These are phyloP conservation scores for Chymomyza costata DNA, from an alignment of 1,140 invertebrate species.

Conservation along the genomic window DNA sequence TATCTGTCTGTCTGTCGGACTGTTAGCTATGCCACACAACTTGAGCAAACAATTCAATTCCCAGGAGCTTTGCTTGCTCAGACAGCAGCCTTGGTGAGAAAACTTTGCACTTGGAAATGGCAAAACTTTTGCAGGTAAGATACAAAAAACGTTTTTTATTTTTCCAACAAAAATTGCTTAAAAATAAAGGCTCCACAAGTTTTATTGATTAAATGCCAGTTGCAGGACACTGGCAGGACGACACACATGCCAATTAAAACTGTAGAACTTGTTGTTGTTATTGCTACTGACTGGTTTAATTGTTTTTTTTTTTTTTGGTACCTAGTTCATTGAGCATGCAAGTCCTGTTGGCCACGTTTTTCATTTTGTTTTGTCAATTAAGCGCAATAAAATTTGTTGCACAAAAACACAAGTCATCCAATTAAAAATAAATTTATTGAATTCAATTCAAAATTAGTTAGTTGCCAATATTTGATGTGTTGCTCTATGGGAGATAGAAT, in stretches of 20 bases:
- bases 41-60: slow-evolving; percentile 39
- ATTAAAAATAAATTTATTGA: slow-evolving; percentile 64
- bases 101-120: slow-evolving; percentile 67
- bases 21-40: slow-evolving; percentile 22
- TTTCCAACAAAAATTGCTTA: too few species aligned
- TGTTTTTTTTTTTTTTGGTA: too few species aligned
- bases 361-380: slow-evolving; percentile 57
- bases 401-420: slow-evolving; percentile 41
- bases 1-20: background rate
- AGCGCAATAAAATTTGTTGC: slow-evolving; percentile 52
- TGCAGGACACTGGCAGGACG: background rate
- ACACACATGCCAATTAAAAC: slow-evolving; percentile 41
- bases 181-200: too few species aligned
- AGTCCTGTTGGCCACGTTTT: slow-evolving; percentile 41
- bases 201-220: slow-evolving; percentile 42
- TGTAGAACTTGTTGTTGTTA: slow-evolving; percentile 9
- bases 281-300: too few species aligned
- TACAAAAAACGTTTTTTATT: slow-evolving; percentile 43
- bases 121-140: slow-evolving; percentile 45
- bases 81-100: slow-evolving; percentile 1
- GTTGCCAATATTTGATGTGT: slow-evolving; percentile 58
- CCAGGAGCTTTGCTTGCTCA: slow-evolving; percentile 31
- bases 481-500: too few species aligned
- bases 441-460: slow-evolving; percentile 64
- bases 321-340: slow-evolving; percentile 41